Evolutionary conservation across 2,797 vertebrate genomes (phyloP).

Genomic region (Sylvia borin): DNA sequence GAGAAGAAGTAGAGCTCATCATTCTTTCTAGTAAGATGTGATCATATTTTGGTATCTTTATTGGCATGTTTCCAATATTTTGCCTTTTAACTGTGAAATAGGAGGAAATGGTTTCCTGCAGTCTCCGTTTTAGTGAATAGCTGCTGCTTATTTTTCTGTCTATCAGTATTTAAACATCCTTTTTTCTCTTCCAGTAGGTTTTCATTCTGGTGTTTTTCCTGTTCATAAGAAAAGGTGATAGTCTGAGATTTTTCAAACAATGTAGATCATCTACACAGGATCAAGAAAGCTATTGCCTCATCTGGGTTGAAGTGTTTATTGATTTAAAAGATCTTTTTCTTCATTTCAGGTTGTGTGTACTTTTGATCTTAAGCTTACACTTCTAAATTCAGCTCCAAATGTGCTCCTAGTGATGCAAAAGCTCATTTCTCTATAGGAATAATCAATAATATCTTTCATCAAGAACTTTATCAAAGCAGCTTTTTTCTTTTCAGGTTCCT

Average conservation of each 20-base stretch:
- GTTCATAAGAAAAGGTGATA: background rate
- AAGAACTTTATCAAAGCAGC: background rate
- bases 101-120: background rate
- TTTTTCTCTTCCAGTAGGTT: background rate
- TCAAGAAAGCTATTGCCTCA: background rate
- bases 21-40: background rate
- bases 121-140: background rate
- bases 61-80: background rate
- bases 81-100: background rate
- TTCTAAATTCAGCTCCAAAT: background rate
- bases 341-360: background rate
- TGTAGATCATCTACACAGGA: background rate
- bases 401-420: background rate
- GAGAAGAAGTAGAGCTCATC: background rate
- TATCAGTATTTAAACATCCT: background rate
- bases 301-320: background rate
- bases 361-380: conserved; percentile 5
- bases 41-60: background rate
- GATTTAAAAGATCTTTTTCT: conserved; percentile 26
- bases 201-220: background rate
- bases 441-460: conserved; percentile 37
- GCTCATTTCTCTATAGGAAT: background rate
- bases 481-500: conserved; percentile 9
- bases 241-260: background rate
- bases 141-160: background rate